Evolutionary conservation across 2,113 vertebrate genomes (phyloP).

Genomic region (Scatophagus argus): DNA sequence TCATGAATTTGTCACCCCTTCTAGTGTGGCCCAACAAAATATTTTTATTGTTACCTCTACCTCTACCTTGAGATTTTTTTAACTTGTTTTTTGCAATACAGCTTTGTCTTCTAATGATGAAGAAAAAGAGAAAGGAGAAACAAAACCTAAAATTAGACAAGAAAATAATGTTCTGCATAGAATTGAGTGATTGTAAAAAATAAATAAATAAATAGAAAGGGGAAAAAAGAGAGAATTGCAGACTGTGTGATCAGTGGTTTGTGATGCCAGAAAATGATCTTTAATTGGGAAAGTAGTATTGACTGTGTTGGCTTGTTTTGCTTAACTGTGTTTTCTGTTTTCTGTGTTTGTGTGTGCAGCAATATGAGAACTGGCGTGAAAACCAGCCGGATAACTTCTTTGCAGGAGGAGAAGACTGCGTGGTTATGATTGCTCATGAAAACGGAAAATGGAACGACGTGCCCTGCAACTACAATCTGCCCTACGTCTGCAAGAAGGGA

Average conservation of each 20-base stretch:
- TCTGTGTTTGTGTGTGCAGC: constrained; percentile 78
- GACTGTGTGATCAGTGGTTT: not conserved
- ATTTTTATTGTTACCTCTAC: not conserved
- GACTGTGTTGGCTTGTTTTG: not conserved
- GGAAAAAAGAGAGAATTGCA: too few relatives aligned
- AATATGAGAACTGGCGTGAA: constrained; percentile 98
- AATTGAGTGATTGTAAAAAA: too few relatives aligned
- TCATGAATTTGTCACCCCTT: not conserved
- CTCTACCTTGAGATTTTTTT: not conserved
- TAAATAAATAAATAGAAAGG: too few relatives aligned
- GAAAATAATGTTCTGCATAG: not conserved
- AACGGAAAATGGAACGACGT: constrained; percentile 97
- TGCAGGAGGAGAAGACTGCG: constrained; percentile 95
- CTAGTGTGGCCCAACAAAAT: not conserved
- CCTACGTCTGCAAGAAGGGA: constrained; percentile 98
- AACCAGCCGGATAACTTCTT: constrained; percentile 99
- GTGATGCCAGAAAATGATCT: not conserved
- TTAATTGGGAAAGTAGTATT: not conserved
- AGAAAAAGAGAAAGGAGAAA: not conserved
- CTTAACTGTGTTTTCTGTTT: not conserved
- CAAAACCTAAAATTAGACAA: not conserved
- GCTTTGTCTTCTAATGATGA: too few relatives aligned
- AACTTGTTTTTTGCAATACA: not conserved
- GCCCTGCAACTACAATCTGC: constrained; percentile 98
- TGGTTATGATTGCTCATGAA: constrained; percentile 96